Conservation (phyloP, 2,113 vertebrate species). For the Hemiscyllium ocellatum region DNA sequence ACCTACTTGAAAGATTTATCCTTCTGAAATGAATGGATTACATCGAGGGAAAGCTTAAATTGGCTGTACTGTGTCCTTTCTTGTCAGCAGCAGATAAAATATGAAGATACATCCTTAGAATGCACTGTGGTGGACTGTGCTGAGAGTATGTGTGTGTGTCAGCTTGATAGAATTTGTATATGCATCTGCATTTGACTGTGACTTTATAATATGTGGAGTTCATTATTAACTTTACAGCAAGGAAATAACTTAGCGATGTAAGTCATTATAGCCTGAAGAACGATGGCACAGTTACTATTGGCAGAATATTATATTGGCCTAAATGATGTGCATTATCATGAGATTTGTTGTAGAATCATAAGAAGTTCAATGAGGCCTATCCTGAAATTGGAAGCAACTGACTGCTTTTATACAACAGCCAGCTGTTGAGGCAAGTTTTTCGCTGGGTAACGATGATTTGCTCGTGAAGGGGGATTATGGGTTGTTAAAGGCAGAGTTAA, state of each 20-base stretch:
- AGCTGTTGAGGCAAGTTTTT: no score
- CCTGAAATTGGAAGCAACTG: no score
- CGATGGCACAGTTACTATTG: background rate
- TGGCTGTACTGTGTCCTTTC: slow-evolving; percentile 50
- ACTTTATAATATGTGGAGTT: background rate
- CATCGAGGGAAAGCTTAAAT: slow-evolving; percentile 48
- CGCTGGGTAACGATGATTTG: no score
- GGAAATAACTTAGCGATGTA: background rate
- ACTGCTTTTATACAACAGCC: no score
- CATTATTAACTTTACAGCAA: background rate
- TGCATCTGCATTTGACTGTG: background rate
- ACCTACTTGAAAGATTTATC: slow-evolving; percentile 58
- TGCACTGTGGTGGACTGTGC: background rate
- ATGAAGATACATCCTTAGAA: slow-evolving; percentile 28
- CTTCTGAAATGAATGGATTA: slow-evolving; percentile 54
- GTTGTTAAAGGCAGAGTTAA: no score
- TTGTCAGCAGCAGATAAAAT: slow-evolving; percentile 49
- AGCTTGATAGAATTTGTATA: background rate
- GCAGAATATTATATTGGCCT: no score
- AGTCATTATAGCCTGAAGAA: background rate
- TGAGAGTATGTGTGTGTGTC: background rate
- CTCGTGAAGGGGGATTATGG: no score
- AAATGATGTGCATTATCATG: no score
- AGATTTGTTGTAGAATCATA: no score
- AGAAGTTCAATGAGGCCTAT: no score